Evolutionary conservation across 2,113 vertebrate species (phyloP), one percentile per base, ranked within the genome.

Genomic region (Nesoenas mayeri): DNA sequence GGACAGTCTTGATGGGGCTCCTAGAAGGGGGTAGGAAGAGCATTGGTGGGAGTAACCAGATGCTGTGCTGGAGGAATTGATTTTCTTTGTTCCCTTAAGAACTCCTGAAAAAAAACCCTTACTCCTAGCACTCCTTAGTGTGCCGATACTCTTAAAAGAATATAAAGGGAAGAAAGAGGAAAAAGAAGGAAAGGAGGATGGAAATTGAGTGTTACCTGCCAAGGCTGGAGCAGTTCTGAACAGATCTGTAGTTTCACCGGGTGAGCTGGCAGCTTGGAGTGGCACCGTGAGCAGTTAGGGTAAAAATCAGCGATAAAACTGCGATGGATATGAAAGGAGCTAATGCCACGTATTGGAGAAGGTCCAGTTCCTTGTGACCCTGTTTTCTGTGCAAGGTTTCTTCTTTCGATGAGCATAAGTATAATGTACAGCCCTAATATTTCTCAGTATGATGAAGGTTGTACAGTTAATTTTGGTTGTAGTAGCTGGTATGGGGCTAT

Each of bases 281-380:
- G 29, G 32, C 47, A 44, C 6, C 1, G 2, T 31, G 22, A 57
- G 44, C 29, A 12, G 29, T 50, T 54, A 9, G 29, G 4, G 5
- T 93, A 50, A 44, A 65, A 80, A 61, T 56, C 29, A 19, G 48
- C 32, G 24, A 14, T 29, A 62, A 19, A 85, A 9, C 8, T 22
- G 3, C 16, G 36, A 4, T 1, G 1, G 19, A 3, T 25, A 21
- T 0, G 5, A 40, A 58, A 47, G 31, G 58, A 65, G 17, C 26
- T n/a, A 13, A 32, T 9, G 26, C 8, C 18, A 15, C 4, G 1
- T 51, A 5, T 56, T 31, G 8, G 58, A 38, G 36, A 74, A 81
- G 25, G 24, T 25, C 7, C 1, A 4, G 48, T 47, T 54, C 62
- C 20, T 42, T 51, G 16, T 2, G 5, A 40, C 12, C 4, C 6